Evolutionary conservation across 2,113 vertebrate species (phyloP).

Genomic region (Chionodraco myersi): DNA sequence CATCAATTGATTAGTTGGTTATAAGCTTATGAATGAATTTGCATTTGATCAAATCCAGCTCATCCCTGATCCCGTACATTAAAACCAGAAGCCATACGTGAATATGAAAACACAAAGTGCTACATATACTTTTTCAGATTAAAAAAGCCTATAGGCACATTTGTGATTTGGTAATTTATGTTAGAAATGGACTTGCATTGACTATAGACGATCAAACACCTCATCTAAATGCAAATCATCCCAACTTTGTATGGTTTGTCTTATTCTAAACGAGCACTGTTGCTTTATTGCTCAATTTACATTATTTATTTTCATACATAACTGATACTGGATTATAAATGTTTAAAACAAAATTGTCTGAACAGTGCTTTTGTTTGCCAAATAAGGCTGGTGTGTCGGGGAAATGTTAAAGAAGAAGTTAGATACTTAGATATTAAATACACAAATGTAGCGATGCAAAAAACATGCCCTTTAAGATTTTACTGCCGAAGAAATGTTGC

Average conservation of each 20-base stretch:
- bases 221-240: not conserved
- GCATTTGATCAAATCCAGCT: not conserved
- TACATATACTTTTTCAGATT: not conserved
- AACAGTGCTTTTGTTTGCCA: not conserved
- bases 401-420: not conserved
- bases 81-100: too few relatives aligned
- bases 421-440: not conserved
- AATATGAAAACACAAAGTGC: not conserved
- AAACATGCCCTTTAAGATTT: not conserved
- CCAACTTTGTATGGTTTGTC: not conserved
- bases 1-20: not conserved
- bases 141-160: not conserved
- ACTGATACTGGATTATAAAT: not conserved
- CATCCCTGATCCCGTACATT: not conserved
- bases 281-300: not conserved
- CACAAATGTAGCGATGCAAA: not conserved
- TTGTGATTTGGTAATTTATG: not conserved
- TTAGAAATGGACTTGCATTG: not conserved
- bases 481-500: not conserved
- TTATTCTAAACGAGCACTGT: not conserved
- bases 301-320: not conserved
- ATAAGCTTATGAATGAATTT: not conserved
- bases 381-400: not conserved
- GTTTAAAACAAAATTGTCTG: not conserved
- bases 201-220: not conserved